Conservation (phyloP, 53 echinoderm and acorn worm species). For the Paracentrotus lividus region DNA sequence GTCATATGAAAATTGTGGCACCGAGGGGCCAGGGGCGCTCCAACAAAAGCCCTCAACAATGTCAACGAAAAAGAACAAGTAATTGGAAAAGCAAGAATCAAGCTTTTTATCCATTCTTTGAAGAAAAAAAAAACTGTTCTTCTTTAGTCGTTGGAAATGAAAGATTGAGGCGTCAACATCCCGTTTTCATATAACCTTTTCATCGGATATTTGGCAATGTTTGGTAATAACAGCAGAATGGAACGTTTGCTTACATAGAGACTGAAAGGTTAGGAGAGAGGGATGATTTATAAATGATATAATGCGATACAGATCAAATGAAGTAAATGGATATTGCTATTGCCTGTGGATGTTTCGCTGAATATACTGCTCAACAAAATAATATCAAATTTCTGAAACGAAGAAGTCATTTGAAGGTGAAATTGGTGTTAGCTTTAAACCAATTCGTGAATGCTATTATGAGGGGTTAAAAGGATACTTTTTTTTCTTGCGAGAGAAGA, state of each 20-base stretch:
- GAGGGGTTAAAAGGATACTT: slow-evolving; percentile 5
- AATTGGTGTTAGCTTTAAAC: background rate
- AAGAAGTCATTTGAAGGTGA: slow-evolving; percentile 24
- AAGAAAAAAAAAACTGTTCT: no score
- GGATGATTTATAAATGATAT: no score
- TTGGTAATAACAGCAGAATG: background rate
- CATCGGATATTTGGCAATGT: no score
- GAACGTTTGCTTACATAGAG: background rate
- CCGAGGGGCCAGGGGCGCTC: no score
- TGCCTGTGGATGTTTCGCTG: background rate
- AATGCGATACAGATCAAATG: background rate
- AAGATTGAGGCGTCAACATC: no score
- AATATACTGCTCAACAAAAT: background rate
- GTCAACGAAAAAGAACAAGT: no score
- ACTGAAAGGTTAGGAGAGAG: background rate
- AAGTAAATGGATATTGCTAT: slow-evolving; percentile 16
- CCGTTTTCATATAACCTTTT: no score
- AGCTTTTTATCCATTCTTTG: no score
- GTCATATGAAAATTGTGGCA: no score
- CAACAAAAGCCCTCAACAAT: no score
- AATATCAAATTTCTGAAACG: slow-evolving; percentile 29
- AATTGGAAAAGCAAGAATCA: no score
- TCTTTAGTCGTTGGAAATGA: no score
- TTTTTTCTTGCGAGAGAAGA: background rate
- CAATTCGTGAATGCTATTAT: slow-evolving; percentile 29